Base-by-base conservation (phyloP, 2,888 invertebrate genomes). In the Leptinotarsa haldemani region DNA sequence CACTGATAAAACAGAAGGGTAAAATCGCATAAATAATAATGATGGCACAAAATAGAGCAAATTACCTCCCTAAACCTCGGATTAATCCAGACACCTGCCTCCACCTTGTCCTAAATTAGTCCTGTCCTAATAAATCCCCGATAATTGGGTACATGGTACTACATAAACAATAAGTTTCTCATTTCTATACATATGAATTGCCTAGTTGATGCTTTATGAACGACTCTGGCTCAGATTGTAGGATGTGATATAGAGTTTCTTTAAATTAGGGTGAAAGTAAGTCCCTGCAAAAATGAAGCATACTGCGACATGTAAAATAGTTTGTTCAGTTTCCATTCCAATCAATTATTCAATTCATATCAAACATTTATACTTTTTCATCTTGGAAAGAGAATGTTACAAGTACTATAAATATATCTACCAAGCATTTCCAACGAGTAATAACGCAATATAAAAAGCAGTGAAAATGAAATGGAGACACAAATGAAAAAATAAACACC, bases 111-210 rank as follows among this genome's bases (percentile, higher is more conserved):
- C 85, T 83, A 84, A 86, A 86, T 86, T 85, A 86, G 85, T 83
- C 82, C 79, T 79, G 82, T 82, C 82, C 84, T 79, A 83, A 87
- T 87, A 87, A 87, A 87, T 87, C 87, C 86, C 83, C 83, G 86
- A 86, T 87, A 87, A 87, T 87, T 87, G 85, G 85, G 83, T 84
- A 79, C 82, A 81, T 80, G 81, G 82, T 82, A 85, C 82, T 84
- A 82, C 82, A 84, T 85, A 83, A 85, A 83, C 83, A 83, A 85
- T 84, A 84, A 84, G 85, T 82, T 81, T 84, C 84, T 80, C 83
- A 84, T 85, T 85, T 85, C 84, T 79, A 74, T 76, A 73, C 75
- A 74, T 77, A 77, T 74, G 76, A 77, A 80, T 80, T 72, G 78
- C 68, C 79, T 77, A 65, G 69, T 72, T 76, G 71, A 76, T 73